Conservation (phyloP, 2,888 invertebrate genomes). For the Idaea dimidiata region DNA sequence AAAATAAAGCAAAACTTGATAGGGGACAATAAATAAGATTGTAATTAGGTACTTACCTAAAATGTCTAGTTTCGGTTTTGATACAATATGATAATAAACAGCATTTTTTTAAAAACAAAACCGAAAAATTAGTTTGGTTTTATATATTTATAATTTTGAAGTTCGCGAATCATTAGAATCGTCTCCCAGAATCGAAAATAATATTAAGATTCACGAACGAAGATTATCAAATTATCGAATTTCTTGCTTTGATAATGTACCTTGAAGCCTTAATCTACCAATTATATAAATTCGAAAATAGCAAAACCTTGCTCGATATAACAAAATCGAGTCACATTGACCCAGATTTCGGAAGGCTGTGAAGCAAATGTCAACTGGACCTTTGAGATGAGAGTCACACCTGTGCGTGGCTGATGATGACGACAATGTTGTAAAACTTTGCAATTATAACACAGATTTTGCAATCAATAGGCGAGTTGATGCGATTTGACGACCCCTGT, state of each 20-base stretch:
- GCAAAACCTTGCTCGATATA: constrained; percentile 12
- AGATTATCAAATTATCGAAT: background rate
- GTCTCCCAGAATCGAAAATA: no score
- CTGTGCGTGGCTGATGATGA: constrained; percentile 31
- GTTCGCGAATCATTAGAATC: no score
- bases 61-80: no score
- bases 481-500: no score
- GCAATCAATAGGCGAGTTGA: background rate
- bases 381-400: constrained; percentile 67
- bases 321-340: constrained; percentile 46
- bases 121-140: no score
- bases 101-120: no score
- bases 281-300: background rate
- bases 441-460: background rate
- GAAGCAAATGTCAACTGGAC: constrained; percentile 68
- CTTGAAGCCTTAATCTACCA: background rate
- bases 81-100: no score
- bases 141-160: no score
- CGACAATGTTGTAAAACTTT: constrained; percentile 32
- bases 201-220: background rate
- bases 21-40: no score
- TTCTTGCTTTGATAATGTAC: background rate
- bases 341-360: constrained; percentile 61
- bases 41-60: no score
- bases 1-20: no score